Evolutionary conservation across 1,140 invertebrate species (phyloP).

Genomic region (Anthonomus grandis): DNA sequence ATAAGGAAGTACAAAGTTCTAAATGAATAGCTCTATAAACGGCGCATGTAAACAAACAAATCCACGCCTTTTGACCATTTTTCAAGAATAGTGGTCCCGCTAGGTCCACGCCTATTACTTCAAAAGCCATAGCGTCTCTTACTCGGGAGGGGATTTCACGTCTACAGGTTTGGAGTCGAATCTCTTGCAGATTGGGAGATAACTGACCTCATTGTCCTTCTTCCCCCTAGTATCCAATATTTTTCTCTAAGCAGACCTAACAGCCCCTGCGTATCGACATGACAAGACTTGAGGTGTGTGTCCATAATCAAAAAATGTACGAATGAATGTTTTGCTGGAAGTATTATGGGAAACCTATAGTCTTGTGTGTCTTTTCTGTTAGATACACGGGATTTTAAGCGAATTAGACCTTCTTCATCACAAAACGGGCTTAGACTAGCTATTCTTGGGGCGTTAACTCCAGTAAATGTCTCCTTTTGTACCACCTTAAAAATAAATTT

Average conservation of each 20-base stretch:
- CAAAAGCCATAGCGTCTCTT: constrained; percentile 31
- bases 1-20: neutral
- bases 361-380: constrained; percentile 27
- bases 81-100: constrained; percentile 30
- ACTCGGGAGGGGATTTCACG: constrained; percentile 31
- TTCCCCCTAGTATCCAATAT: constrained; percentile 24
- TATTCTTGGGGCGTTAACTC: neutral
- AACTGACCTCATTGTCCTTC: constrained; percentile 31
- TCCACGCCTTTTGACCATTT: constrained; percentile 6
- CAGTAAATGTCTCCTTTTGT: constrained; percentile 1
- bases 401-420: constrained; percentile 12
- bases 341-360: constrained; percentile 37
- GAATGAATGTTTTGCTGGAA: constrained; percentile 31
- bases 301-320: constrained; percentile 15
- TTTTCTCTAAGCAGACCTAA: constrained; percentile 24
- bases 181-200: constrained; percentile 36
- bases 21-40: constrained; percentile 3
- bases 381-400: constrained; percentile 36
- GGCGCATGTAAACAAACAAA: constrained; percentile 11
- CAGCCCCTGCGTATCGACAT: constrained; percentile 22
- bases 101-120: constrained; percentile 33
- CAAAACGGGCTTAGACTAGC: neutral
- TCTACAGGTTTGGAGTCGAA: constrained; percentile 31
- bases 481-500: constrained; percentile 16
- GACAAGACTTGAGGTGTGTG: constrained; percentile 9